Conservation (phyloP, 2,888 invertebrate genomes). For the Embidobia sp. region DNA sequence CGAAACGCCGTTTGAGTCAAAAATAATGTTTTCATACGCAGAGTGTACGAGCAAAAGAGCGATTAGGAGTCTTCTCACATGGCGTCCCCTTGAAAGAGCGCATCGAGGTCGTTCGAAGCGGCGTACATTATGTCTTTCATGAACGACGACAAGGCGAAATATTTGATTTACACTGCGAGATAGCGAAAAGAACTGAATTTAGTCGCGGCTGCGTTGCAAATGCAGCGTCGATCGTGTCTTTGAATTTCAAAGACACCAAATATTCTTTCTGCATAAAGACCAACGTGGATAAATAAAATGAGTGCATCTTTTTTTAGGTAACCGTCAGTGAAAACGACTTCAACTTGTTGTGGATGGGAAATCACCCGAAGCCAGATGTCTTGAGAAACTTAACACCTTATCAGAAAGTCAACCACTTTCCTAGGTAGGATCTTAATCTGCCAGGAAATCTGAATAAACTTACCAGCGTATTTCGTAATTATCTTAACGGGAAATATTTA, state of each 20-base stretch:
- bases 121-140: constrained; percentile 28
- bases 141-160: constrained; percentile 64
- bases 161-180: constrained; percentile 41
- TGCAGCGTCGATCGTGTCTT: too few species aligned
- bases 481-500: too few species aligned
- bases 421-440: constrained; percentile 85
- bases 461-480: too few species aligned
- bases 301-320: constrained; percentile 81
- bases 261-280: too few species aligned
- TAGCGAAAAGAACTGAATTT: constrained; percentile 6
- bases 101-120: constrained; percentile 67
- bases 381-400: constrained; percentile 91
- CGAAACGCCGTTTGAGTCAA: too few species aligned
- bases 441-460: too few species aligned
- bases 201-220: too few species aligned
- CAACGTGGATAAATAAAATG: too few species aligned
- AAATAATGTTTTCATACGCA: constrained; percentile 23
- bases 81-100: constrained; percentile 65
- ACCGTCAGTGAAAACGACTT: constrained; percentile 88
- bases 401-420: constrained; percentile 98
- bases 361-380: constrained; percentile 95
- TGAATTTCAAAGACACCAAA: too few species aligned
- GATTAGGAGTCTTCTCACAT: constrained; percentile 67
- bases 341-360: constrained; percentile 95
- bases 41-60: constrained; percentile 16